Evolutionary conservation across 2,797 vertebrate species (phyloP), one percentile per base, ranked within the genome.

Genomic region (Merluccius polli): DNA sequence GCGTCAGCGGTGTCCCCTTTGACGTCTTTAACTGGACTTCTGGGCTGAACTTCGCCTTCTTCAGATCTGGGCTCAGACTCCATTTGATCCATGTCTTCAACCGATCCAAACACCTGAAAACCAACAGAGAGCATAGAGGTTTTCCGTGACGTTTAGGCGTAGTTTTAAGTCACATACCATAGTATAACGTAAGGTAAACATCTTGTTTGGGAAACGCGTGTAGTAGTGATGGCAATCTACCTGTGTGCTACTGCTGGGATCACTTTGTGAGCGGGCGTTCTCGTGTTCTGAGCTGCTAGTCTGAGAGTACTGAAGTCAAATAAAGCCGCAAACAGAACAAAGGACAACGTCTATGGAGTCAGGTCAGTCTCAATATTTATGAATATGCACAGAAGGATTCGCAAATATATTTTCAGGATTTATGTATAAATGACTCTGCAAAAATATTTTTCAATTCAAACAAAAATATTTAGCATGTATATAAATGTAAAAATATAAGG

Each of bases 221-320:
- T n/a, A 59, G 52, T n/a, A 35, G 69, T 70, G 4, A 72, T 52
- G 63, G 32, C 15, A 70, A 27, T 68, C 65, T 85, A 99, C 98
- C 96, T 97, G 96, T 1, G 95, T 94, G 81, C 95, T 95, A 86
- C 94, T 93, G 93, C 95, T 97, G 91, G 96, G 97, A 75, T 99
- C 96, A 0, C 95, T 98, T 84, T 97, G 96, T 76, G 96, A 93
- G 72, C 90, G 90, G 15, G 89, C 71, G 18, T 94, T 96, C 87
- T 96, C 96, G 24, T 90, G 93, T 82, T 95, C 96, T 0, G 96
- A 97, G 89, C 94, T 96, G 91, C 95, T 95, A 87, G 96, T 96
- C 85, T 97, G 94, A 0, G 97, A 98, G 1, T 96, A 98, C 97
- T 98, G 78, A n/a, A 86, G 52, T 24, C 41, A 74, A 41, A 81